Base-by-base conservation (phyloP, 2,797 vertebrate species). In the Amblyopsis hoosieri region DNA sequence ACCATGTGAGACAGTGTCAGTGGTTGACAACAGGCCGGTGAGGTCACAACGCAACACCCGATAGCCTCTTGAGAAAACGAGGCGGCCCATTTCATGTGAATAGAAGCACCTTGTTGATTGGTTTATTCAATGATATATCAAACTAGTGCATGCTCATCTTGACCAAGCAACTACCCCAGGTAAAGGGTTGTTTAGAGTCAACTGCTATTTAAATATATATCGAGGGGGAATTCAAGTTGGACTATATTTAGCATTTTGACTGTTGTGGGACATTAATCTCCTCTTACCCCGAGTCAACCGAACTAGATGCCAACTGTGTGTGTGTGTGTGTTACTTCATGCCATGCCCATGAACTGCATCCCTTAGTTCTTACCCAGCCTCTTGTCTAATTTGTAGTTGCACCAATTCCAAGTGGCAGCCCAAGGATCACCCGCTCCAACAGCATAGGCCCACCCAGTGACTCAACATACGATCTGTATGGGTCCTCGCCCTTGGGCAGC, bases 351-450 rank as follows among this genome's bases (percentile, higher is more conserved):
- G 33, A 49, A 4, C 66, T 73, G 66, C 3, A 46, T 71, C 42
- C 37, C n/a, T 64, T n/a, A 45, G 9, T 50, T 17, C 23, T 75
- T 11, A 62, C 19, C 3, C 47, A 72, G 58, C 23, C 3, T 67
- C 9, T 67, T 29, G 23, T 29, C 4, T 78, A 8, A 66, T 63
- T 42, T 50, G 1, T 73, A 99, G 97, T 97, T 89, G 85, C 91
- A 64, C 93, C 93, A 23, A 93, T 93, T 82, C 85, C 90, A 2
- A 89, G 75, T 12, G 95, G 94, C 74, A 92, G 92, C 76, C 85
- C 95, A 63, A 95, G 96, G 90, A 98, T 99, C 89, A 96, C 95
- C 6, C 97, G 98, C 72, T 99, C 97, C 77, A 99, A 97, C 93
- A 99, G 98, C 93, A 99, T 97, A 60, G 89, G 90, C 23, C 97